These are phyloP conservation scores for Karalla daura DNA, from an alignment of 2,797 vertebrate genomes.

Conservation along the genomic window DNA sequence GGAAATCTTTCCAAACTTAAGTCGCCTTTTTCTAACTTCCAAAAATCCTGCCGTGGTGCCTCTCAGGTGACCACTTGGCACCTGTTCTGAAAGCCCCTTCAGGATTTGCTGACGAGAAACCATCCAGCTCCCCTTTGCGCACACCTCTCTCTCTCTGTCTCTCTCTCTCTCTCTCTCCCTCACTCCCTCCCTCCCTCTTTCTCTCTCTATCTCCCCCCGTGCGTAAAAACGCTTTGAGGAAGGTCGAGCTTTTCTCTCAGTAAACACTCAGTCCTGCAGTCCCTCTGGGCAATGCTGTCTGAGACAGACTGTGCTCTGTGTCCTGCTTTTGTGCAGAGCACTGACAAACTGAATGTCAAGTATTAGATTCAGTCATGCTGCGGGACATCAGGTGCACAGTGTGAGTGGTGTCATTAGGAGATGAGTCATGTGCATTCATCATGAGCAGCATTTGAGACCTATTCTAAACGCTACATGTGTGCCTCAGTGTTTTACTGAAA, in stretches of 20 bases:
- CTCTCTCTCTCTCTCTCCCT: no score
- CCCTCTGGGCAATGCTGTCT: slow-evolving; percentile 24
- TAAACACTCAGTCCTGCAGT: slow-evolving; percentile 37
- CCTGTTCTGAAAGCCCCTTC: slow-evolving; percentile 15
- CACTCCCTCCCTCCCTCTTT: no score
- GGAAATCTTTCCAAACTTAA: slow-evolving; percentile 53
- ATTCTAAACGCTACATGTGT: not conserved
- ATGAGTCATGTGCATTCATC: not conserved
- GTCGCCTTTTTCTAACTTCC: slow-evolving; percentile 38
- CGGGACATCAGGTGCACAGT: not conserved
- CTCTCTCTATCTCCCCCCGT: no score
- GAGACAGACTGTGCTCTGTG: slow-evolving; percentile 6
- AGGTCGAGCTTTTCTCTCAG: slow-evolving; percentile 16
- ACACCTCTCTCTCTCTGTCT: no score
- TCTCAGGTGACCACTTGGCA: slow-evolving; percentile 61
- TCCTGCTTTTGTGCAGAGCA: slow-evolving; percentile 1
- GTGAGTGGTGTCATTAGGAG: not conserved
- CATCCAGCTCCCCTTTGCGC: slow-evolving; percentile 5
- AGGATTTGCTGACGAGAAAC: slow-evolving; percentile 32
- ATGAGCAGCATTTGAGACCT: not conserved
- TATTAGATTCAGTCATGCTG: not conserved
- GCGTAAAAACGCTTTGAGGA: slow-evolving; percentile 8
- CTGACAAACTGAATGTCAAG: not conserved
- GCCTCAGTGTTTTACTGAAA: not conserved
- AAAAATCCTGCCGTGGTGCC: slow-evolving; percentile 33